Evolutionary conservation across 37 sponge, comb jelly and placozoan species (phyloP).

Genomic region (Spongia lamella): DNA sequence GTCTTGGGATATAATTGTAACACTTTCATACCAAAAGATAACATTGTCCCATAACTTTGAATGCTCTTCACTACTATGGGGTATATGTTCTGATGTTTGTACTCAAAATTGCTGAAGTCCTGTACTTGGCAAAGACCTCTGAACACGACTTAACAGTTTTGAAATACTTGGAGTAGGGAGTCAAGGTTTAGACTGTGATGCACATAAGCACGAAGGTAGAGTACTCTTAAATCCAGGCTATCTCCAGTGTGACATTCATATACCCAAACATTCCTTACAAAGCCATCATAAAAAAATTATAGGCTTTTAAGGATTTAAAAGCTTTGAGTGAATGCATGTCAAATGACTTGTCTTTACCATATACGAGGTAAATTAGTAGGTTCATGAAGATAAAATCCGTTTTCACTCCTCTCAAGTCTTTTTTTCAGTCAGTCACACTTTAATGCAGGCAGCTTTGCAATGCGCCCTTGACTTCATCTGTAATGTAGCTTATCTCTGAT

Average conservation of each 20-base stretch:
- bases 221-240: not conserved
- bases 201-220: slow-evolving; percentile 26
- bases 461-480: slow-evolving; percentile 20
- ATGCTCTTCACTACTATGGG: too few species aligned
- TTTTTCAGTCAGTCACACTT: slow-evolving; percentile 9
- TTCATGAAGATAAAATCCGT: slow-evolving; percentile 21
- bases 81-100: too few species aligned
- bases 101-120: too few species aligned
- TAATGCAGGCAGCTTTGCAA: slow-evolving; percentile 11
- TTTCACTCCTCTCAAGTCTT: not conserved
- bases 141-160: too few species aligned
- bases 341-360: slow-evolving; percentile 21
- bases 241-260: not conserved
- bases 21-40: too few species aligned
- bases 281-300: too few species aligned
- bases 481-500: slow-evolving; percentile 17
- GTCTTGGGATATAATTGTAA: too few species aligned
- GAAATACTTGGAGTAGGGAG: slow-evolving; percentile 5
- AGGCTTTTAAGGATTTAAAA: too few species aligned
- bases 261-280: slow-evolving; percentile 25
- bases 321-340: too few species aligned
- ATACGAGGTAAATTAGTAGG: slow-evolving; percentile 24
- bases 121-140: too few species aligned
- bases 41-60: too few species aligned
- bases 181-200: slow-evolving; percentile 8